Base-by-base conservation (phyloP, 2,113 vertebrate species). In the Saguinus midas region DNA sequence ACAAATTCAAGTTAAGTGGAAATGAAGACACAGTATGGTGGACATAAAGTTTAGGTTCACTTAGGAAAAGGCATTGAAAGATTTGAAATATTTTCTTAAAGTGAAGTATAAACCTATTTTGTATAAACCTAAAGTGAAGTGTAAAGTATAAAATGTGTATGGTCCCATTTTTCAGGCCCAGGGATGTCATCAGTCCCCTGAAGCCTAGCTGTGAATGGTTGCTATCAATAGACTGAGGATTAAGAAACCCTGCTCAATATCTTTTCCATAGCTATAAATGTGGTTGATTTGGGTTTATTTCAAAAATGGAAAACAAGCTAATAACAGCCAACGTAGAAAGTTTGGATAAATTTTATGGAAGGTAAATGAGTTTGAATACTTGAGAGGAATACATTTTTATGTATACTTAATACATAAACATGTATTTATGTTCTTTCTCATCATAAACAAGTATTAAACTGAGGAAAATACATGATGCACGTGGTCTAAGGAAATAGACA, bases 11-110 rank as follows among this genome's bases (percentile, higher is more conserved):
- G 18, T 10, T 79, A 55, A 96, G 43, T 85, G 21, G 64, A 85
- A 95, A 82, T 20, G 25, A 92, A 97, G 57, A 29, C 29, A 70
- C 5, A 35, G 3, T 80, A 37, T n/a, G 5, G 43, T 55, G 25
- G 35, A 37, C 66, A 78, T 40, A 75, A 57, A 94, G 55, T 82
- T 91, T 82, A 94, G 37, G 37, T 79, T 95, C 73, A 68, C 55
- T 90, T 90, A 75, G 32, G 32, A 89, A 91, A 93, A 92, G 12
- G 6, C 13, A 87, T 66, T 87, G 48, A 70, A 82, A 95, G 29
- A n/a, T 82, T 76, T 90, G 61, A 64, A 90, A 80, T 14, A 2
- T 64, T 94, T 96, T 93, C 11, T 10, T 72, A 96, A 87, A 94
- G 55, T 45, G 43, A 97, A 90, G 87, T 45, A 92, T 64, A 81